Evolutionary conservation across 2,797 vertebrate genomes (phyloP).

Genomic region (Ctenopoma multispine): DNA sequence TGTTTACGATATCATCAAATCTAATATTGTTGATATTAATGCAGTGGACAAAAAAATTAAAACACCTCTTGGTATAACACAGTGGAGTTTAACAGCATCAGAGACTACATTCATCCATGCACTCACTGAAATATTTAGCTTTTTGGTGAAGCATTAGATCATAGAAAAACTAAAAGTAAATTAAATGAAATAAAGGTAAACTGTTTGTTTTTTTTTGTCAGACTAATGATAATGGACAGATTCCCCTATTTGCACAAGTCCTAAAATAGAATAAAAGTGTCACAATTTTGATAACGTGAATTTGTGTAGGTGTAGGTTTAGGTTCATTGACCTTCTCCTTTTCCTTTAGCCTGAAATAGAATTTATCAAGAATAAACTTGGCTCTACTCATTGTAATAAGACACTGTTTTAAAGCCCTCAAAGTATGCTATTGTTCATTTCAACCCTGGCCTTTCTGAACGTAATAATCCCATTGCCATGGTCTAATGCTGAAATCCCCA

Average conservation of each 20-base stretch:
- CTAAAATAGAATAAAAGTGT: background rate
- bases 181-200: background rate
- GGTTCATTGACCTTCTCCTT: conserved; percentile 49
- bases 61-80: too few relatives aligned
- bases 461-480: conserved; percentile 77
- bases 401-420: conserved; percentile 78
- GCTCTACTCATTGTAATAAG: conserved; percentile 67
- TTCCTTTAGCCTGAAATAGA: conserved; percentile 51
- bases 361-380: conserved; percentile 63
- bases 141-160: background rate
- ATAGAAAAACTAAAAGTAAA: background rate
- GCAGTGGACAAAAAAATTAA: too few relatives aligned
- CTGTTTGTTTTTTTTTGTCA: background rate
- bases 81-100: too few relatives aligned
- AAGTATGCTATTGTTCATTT: conserved; percentile 82
- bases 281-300: background rate
- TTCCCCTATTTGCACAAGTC: background rate
- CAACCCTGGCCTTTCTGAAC: conserved; percentile 69
- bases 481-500: conserved; percentile 79
- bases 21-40: too few relatives aligned
- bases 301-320: conserved; percentile 8
- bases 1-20: too few relatives aligned
- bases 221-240: background rate
- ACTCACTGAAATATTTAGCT: background rate
- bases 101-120: too few relatives aligned